phyloP scores from a whole-genome alignment of 2,113 vertebrate species.

The Onychostoma macrolepis region DNA sequence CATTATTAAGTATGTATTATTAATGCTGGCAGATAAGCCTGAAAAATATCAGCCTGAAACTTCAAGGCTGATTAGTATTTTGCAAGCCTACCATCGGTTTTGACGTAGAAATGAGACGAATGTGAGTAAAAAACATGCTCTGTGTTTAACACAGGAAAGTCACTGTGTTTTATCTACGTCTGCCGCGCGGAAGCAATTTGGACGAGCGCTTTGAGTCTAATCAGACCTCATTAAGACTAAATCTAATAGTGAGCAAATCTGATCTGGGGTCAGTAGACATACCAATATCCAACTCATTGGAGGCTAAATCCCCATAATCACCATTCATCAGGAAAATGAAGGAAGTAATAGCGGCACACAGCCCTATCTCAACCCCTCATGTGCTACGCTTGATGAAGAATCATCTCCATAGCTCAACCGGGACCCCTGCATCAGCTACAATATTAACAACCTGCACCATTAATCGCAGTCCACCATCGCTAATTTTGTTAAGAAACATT shows the following conservation, averaged over 20 bases:
- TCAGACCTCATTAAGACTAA: constrained; percentile 52
- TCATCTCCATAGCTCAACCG: constrained; percentile 23
- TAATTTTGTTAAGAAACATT: no score
- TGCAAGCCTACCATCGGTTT: not conserved
- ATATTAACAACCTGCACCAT: constrained; percentile 20
- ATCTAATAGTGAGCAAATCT: constrained; percentile 48
- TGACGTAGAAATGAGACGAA: not conserved
- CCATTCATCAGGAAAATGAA: constrained; percentile 54
- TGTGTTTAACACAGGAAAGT: constrained; percentile 22
- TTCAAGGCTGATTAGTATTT: constrained; percentile 40
- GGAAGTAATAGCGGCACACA: constrained; percentile 36
- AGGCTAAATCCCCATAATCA: constrained; percentile 51
- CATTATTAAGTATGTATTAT: constrained; percentile 62
- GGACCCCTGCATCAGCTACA: constrained; percentile 21
- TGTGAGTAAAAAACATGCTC: constrained; percentile 21
- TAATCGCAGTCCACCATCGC: not conserved
- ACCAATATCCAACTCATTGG: constrained; percentile 41
- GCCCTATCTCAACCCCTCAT: constrained; percentile 37
- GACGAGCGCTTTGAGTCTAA: constrained; percentile 33
- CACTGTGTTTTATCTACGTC: constrained; percentile 17
- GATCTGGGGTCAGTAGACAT: constrained; percentile 52
- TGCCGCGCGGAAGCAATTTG: constrained; percentile 40
- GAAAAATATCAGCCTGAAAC: constrained; percentile 43
- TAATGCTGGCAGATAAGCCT: constrained; percentile 49
- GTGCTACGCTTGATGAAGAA: constrained; percentile 11